Evolutionary conservation across 2,113 vertebrate genomes (phyloP).

Genomic region (Syngnathus scovelli): DNA sequence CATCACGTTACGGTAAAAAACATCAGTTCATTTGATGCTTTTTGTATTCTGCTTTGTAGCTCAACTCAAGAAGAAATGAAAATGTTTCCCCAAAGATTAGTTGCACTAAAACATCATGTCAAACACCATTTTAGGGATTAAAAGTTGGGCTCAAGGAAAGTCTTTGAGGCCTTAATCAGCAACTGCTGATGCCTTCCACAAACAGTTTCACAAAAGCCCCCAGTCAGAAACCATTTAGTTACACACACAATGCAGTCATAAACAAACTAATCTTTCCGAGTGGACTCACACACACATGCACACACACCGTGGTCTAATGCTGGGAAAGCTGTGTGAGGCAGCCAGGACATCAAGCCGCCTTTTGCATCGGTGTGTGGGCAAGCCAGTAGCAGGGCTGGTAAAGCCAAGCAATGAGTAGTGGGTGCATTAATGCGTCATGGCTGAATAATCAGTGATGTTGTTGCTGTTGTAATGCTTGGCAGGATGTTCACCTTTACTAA

Average conservation of each 20-base stretch:
- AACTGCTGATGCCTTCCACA: constrained; percentile 46
- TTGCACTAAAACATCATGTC: constrained; percentile 9
- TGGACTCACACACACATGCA: constrained; percentile 35
- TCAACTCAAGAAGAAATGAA: constrained; percentile 21
- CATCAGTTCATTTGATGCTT: constrained; percentile 15
- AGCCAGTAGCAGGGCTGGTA: constrained; percentile 43
- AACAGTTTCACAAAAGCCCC: constrained; percentile 33
- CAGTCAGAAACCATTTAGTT: constrained; percentile 59
- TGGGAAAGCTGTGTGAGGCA: constrained; percentile 54
- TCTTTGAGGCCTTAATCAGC: constrained; percentile 40
- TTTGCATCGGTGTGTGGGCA: constrained; percentile 50
- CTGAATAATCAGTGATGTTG: constrained; percentile 43
- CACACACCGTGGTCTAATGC: constrained; percentile 40
- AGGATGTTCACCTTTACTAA: constrained; percentile 40
- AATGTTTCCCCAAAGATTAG: constrained; percentile 14
- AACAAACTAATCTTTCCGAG: constrained; percentile 47
- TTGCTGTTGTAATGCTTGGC: constrained; percentile 54
- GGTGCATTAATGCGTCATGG: constrained; percentile 41
- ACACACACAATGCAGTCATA: constrained; percentile 45
- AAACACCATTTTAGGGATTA: constrained; percentile 11
- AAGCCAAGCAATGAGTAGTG: constrained; percentile 45
- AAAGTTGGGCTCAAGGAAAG: constrained; percentile 24
- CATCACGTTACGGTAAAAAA: constrained; percentile 22
- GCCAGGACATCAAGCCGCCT: constrained; percentile 43
- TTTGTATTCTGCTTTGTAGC: constrained; percentile 18